Evolutionary conservation across 92 coral and sea anemone species (phyloP).

Genomic region (Parazoanthus darwini): DNA sequence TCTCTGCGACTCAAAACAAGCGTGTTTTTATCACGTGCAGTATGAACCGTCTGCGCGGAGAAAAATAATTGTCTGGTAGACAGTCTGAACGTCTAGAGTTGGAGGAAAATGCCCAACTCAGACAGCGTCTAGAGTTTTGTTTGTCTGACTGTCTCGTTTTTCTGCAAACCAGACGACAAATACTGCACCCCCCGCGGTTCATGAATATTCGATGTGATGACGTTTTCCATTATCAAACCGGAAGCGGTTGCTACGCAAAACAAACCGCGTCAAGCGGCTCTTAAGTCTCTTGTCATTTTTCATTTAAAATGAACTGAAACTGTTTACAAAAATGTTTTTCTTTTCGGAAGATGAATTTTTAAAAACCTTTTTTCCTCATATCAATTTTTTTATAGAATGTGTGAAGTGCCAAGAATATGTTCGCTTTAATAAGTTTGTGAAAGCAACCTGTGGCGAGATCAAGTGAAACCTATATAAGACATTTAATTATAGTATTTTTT

Average conservation of each 20-base stretch:
- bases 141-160: slow-evolving; percentile 52
- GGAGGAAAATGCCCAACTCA: slow-evolving; percentile 30
- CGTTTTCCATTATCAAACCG: slow-evolving; percentile 8
- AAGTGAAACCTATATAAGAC: too few relatives aligned
- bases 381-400: background rate
- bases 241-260: slow-evolving; percentile 2
- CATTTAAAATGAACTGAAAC: background rate
- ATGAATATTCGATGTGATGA: slow-evolving; percentile 40
- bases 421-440: background rate
- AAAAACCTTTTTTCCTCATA: background rate
- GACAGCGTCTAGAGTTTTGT: slow-evolving; percentile 48
- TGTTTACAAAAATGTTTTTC: background rate
- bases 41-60: slow-evolving; percentile 5
- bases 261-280: background rate
- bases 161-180: slow-evolving; percentile 44
- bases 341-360: background rate
- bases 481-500: too few relatives aligned
- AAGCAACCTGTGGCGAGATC: too few relatives aligned
- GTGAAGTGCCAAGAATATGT: background rate
- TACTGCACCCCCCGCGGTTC: slow-evolving; percentile 38
- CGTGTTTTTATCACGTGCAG: slow-evolving; percentile 37
- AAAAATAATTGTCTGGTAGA: slow-evolving; percentile 46
- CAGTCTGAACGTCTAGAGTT: slow-evolving; percentile 48
- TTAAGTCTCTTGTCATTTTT: too few relatives aligned
- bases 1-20: slow-evolving; percentile 1